Base-by-base conservation (phyloP, 2,888 invertebrate genomes). In the Ophioninae sp. region DNA sequence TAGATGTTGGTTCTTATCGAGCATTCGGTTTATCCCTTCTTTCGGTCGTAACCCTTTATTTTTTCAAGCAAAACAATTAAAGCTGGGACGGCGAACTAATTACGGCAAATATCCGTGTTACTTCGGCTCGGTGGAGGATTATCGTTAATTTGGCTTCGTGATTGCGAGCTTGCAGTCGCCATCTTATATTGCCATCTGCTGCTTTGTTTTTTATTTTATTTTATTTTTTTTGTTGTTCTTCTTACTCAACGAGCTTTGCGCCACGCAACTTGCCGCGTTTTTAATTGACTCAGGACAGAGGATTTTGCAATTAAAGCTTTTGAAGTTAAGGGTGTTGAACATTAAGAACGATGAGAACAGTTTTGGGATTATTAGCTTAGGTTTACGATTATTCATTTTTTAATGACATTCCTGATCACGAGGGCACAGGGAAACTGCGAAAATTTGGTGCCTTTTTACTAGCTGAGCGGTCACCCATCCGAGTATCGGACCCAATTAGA, bases 11-110 rank as follows among this genome's bases (percentile, higher is more conserved):
- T 73, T 73, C 73, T 6, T 61, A 62, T 20, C 61, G 41, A 73
- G 73, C 13, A 21, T 59, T 59, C 70, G 59, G n/a, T 37, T 72
- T 70, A 70, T 70, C 13, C 23, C 10, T 44, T 61, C 5, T 73
- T 62, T 62, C 44, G 5, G 13, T 23, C 39, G 23, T 23, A 17
- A 61, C 41, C 44, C 61, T 23, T 62, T 21, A 39, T 23, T n/a
- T 21, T 7, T 17, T 17, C 23, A 17, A 0, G 30, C 41, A 6
- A 17, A 10, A 72, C 39, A 56, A 57, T 72, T 72, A 41, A 37
- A 61, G 20, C 72, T 7, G 7, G 10, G 23, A 72, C 39, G 73
- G 39, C 61, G 61, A 73, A 73, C 41, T 61, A 62, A 73, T 62
- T 73, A 62, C 17, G 21, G 41, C 21, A 21, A 70, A 70, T 56